phyloP scores from a whole-genome alignment of 64 coral and sea anemone species.

The Exaiptasia diaphana region DNA sequence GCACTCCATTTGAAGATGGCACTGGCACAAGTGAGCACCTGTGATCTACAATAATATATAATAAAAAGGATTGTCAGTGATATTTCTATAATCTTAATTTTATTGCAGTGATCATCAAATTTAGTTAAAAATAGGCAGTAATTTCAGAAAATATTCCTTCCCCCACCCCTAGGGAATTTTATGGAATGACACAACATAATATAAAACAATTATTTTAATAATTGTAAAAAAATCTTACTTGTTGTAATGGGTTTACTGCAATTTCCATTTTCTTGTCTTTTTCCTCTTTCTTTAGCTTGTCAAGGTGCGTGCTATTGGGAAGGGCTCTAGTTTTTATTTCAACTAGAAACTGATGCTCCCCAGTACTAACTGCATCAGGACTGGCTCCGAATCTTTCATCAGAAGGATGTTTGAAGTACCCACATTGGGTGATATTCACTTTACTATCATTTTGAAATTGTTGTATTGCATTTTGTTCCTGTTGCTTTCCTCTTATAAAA shows the following conservation, averaged over 20 bases:
- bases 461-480: background rate
- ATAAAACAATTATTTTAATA: too few relatives aligned
- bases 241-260: background rate
- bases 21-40: background rate
- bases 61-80: too few relatives aligned
- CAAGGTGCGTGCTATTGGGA: background rate
- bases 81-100: too few relatives aligned
- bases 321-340: background rate
- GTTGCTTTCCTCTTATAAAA: background rate
- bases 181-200: too few relatives aligned
- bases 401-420: constrained; percentile 41
- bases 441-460: background rate
- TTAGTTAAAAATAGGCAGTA: too few relatives aligned
- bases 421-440: background rate
- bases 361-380: background rate
- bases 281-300: background rate
- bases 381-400: constrained; percentile 57
- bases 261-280: background rate
- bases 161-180: too few relatives aligned
- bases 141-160: too few relatives aligned
- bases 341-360: background rate
- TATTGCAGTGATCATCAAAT: too few relatives aligned
- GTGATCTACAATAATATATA: background rate
- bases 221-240: background rate
- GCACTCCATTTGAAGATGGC: background rate